Conservation (phyloP, 2,113 vertebrate genomes). For the Psephotus haematonotus region DNA sequence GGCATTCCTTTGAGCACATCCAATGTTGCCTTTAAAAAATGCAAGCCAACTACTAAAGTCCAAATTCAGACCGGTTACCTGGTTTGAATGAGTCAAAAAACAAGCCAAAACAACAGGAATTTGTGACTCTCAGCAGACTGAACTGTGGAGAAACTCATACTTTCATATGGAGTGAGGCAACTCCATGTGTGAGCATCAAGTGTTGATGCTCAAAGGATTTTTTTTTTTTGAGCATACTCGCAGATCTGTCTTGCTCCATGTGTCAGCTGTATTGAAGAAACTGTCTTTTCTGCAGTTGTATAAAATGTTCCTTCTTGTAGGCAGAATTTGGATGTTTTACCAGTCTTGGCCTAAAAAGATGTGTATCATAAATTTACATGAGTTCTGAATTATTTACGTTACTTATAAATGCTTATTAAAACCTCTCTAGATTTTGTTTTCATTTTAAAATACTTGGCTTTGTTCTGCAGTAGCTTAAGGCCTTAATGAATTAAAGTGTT, state of each 20-base stretch:
- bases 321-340: not conserved
- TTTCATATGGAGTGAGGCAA: not conserved
- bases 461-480: not conserved
- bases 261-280: not conserved
- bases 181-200: not conserved
- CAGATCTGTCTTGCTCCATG: not conserved
- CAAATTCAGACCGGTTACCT: not conserved
- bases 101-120: not conserved
- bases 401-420: not conserved
- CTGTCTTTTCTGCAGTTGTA: not conserved
- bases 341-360: not conserved
- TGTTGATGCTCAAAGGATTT: not conserved
- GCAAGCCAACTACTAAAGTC: not conserved
- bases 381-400: not conserved
- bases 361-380: not conserved
- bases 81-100: not conserved
- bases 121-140: not conserved
- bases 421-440: not conserved
- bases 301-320: not conserved
- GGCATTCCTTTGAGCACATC: not conserved
- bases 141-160: not conserved
- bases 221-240: not conserved
- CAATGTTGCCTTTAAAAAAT: not conserved
- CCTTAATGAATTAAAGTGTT: not conserved
- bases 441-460: not conserved